Evolutionary conservation across 2,797 vertebrate genomes (phyloP), one percentile per base, ranked within the genome.

Genomic region (Chiropotes sagulatus): DNA sequence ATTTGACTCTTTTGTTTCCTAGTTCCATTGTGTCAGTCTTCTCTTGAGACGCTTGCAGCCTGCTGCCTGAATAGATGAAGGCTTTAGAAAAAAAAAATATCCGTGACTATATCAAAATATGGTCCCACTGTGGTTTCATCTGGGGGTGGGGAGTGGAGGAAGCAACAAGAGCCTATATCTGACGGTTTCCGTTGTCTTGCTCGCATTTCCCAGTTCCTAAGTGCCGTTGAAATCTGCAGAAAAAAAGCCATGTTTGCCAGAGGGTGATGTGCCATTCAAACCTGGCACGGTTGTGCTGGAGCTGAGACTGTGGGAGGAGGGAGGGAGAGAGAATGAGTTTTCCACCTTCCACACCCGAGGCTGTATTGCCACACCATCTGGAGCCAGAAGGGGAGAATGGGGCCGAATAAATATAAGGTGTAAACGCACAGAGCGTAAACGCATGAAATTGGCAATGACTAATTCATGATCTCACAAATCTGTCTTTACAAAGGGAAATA

Each of bases 391-490:
- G 95, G 67, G 87, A 90, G 93, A 90, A 92, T 19, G 81, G 86
- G 64, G 92, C 95, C 93, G 97, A 88, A 98, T 97, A 97, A 97
- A 97, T 97, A 96, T 64, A 97, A 98, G 97, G 97, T 98, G 96
- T 93, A 83, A 97, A 93, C 2, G 79, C 92, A 17, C 72, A 57
- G 96, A 96, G 94, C 57, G 84, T 93, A 94, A 96, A 97, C 1
- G 93, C 96, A 96, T 97, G 97, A 96, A 95, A 97, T 97, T 98
- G 98, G 97, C 93, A 97, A 95, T 97, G 95, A 97, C 97, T 98
- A 97, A 96, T 98, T 97, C 97, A 97, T 98, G 97, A 97, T 94
- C 95, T 96, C 92, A 67, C 97, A 97, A 97, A 97, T 97, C 97
- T 97, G 97, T 95, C 98, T 97, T 95, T 97, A 97, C 96, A 97